A percentile compares a stretch with the other conserved stretches of the same genome.
phyloP scores from a whole-genome alignment of 1,140 invertebrate genomes.

The Dufourea novaeangliae region DNA sequence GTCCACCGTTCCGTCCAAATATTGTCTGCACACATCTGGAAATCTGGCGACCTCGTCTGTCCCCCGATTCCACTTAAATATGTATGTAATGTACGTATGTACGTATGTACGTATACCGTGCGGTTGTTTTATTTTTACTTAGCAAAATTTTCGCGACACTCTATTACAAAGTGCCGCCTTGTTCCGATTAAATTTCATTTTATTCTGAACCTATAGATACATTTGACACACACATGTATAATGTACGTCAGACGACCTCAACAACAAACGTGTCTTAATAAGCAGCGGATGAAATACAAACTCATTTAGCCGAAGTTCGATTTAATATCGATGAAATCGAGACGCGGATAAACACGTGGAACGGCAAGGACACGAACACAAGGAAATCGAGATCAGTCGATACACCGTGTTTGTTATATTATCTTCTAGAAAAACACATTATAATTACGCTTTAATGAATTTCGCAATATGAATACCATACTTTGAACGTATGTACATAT shows the following conservation, averaged over 20 bases:
- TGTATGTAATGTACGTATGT: no score
- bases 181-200: no score
- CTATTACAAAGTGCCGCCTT: no score
- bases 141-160: no score
- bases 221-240: not conserved
- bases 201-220: not conserved
- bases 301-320: not conserved
- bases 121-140: no score
- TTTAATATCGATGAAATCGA: conserved; percentile 40
- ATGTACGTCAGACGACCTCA: not conserved
- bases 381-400: conserved; percentile 4
- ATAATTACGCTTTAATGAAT: not conserved
- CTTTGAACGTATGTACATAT: no score
- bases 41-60: no score
- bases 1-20: no score
- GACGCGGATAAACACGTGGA: conserved; percentile 25
- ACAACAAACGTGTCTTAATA: conserved; percentile 14
- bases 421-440: not conserved
- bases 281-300: conserved; percentile 20
- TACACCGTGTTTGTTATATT: not conserved
- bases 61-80: no score
- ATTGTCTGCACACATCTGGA: no score
- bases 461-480: not conserved
- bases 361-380: conserved; percentile 1
- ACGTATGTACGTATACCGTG: no score